Evolutionary conservation across 2,888 invertebrate genomes (phyloP), one percentile per base, ranked within the genome.

Genomic region (Drosophila suboccidentalis): DNA sequence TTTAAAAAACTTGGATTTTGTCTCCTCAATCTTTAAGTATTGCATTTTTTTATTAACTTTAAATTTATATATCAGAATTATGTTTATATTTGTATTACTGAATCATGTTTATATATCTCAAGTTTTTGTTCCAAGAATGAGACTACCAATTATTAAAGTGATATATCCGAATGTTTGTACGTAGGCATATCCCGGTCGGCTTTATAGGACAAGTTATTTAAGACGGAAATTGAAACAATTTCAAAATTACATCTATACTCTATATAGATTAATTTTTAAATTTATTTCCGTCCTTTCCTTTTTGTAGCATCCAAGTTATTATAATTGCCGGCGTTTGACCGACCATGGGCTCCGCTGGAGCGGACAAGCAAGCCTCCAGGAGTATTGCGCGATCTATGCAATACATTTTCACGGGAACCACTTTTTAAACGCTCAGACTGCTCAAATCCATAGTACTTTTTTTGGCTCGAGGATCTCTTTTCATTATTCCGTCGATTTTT

Each of bases 41-140:
- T 41, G 36, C 39, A 49, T 38, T 26, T 19, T 19, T 11, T 41
- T 46, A 57, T 50, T 41, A 32, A 73, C 65, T 59, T n/a, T 8
- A 2, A 72, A 64, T 73, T 73, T 72, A 13, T 71, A 38, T 32
- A 10, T 26, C 13, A 47, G 17, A 34, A 13, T 8, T 34, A 34
- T 34, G 1, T 34, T 11, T 11, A 19, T 34, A 6, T 34, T 6
- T 49, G 11, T 11, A 32, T 17, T 3, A 29, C 15, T 29, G 0
- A n/a, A 15, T 4, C 8, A 39, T n/a, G 19, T 19, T 34, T 26
- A 36, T 29, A 4, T 15, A 3, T 15, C 10, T 9, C 41, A 17
- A 17, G 3, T 17, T 41, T 10, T 44, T 22, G 13, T 19, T 44
- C 34, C 1, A 34, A 34, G 11, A 34, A 34, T 36, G 13, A 1